Evolutionary conservation across 1,140 invertebrate species (phyloP), one percentile per base, ranked within the genome.

Genomic region (Diachasmimorpha longicaudata): DNA sequence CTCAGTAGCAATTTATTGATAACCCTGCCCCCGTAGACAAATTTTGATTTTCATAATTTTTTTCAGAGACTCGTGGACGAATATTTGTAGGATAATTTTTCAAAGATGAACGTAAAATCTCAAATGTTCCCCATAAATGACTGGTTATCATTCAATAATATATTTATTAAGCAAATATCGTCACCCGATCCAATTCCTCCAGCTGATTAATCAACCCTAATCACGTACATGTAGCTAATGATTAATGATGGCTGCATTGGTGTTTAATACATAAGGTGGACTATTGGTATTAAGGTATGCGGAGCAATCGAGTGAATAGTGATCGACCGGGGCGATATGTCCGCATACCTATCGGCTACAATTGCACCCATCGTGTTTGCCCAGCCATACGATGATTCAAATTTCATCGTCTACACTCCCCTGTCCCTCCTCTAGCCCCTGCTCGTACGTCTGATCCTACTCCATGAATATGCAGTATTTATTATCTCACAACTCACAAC

Each of bases 311-410:
- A 63, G 58, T 23, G 23, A 63, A 19, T 23, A n/a, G 58, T 63
- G 58, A 63, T 63, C 21, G 58, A 58, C n/a, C n/a, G 14, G 19
- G 19, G 13, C 52, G 52, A 63, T 63, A 63, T 63, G 23, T 63
- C 58, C 58, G 58, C 58, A 63, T 63, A 63, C 58, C 58, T 63
- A 63, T 63, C 58, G 58, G 58, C 58, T 63, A 63, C 58, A 25
- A 63, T 63, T 63, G 58, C 23, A 25, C 58, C 58, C 58, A 63
- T 19, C 25, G 58, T 63, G 58, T 63, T 63, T 63, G 23, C 21
- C 58, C 19, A 55, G n/a, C 19, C n/a, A 55, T 55, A 9, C 48
- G 48, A 55, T 63, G 58, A 25, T 63, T 63, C 58, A 63, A 63
- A 63, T 63, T 63, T 63, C 58, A 63, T 19, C 19, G 23, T 63